Evolutionary conservation across 2,113 vertebrate genomes (phyloP).

Genomic region (Cisticola juncidis): DNA sequence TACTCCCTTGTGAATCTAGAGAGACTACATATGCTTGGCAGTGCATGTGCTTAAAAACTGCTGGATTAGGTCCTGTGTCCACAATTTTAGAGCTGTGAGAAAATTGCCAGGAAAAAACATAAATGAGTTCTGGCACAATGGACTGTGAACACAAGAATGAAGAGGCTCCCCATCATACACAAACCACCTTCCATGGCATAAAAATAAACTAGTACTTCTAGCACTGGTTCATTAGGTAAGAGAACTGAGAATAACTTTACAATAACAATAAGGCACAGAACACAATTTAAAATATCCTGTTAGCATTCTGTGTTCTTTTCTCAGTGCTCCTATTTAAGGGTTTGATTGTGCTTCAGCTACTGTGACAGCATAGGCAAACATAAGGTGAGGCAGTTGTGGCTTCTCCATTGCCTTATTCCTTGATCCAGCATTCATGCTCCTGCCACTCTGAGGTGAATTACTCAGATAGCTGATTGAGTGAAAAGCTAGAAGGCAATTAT

Average conservation of each 20-base stretch:
- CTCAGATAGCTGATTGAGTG: neutral
- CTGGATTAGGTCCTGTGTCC: constrained; percentile 1
- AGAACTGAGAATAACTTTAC: neutral
- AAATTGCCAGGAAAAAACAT: constrained; percentile 49
- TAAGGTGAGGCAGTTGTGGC: neutral
- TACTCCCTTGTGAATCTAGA: neutral
- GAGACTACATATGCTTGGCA: constrained; percentile 1
- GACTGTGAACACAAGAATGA: neutral
- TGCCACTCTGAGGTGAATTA: neutral
- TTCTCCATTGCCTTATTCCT: neutral
- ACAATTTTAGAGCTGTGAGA: constrained; percentile 19
- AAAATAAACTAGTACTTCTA: neutral
- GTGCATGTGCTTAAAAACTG: neutral
- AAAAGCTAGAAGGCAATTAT: neutral
- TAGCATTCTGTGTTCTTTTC: neutral
- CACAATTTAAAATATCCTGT: neutral
- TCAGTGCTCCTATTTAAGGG: neutral
- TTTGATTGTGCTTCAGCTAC: neutral
- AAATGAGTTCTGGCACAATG: constrained; percentile 7
- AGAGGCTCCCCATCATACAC: neutral
- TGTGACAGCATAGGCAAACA: neutral
- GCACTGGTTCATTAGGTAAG: neutral
- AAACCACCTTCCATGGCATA: neutral
- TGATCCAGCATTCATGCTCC: neutral
- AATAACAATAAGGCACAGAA: neutral